A percentile compares a stretch with the other conserved stretches of the same genome.
Conservation (phyloP, 2,797 vertebrate species). For the Synanceia verrucosa region DNA sequence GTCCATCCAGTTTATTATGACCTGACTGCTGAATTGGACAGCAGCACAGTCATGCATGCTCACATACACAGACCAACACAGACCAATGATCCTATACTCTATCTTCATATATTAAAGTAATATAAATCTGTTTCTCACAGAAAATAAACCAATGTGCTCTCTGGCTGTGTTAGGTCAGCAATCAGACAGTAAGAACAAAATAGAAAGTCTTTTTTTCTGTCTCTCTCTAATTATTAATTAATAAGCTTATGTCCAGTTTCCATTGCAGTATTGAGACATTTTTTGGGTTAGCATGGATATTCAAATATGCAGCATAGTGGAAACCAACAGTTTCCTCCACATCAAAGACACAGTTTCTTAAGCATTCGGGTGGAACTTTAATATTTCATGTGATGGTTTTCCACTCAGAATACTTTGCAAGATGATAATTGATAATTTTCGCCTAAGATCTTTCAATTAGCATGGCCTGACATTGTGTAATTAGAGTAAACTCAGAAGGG, state of each 20-base stretch:
- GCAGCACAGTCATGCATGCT: slow-evolving; percentile 30
- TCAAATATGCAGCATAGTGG: slow-evolving; percentile 47
- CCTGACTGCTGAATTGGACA: slow-evolving; percentile 49
- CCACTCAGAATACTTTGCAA: slow-evolving; percentile 43
- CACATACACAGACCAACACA: slow-evolving; percentile 13
- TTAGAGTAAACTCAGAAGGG: slow-evolving; percentile 6
- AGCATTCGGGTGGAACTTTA: slow-evolving; percentile 50
- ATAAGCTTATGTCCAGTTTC: background rate
- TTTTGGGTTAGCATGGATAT: slow-evolving; percentile 33
- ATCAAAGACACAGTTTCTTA: slow-evolving; percentile 51
- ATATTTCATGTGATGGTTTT: slow-evolving; percentile 73
- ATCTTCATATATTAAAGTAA: background rate
- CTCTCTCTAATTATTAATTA: background rate
- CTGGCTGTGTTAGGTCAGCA: background rate
- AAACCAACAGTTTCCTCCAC: slow-evolving; percentile 44
- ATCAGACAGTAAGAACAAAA: background rate
- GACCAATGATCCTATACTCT: slow-evolving; percentile 4
- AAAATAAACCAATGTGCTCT: background rate
- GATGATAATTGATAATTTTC: slow-evolving; percentile 46
- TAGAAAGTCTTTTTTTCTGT: background rate
- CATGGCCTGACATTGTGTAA: slow-evolving; percentile 37
- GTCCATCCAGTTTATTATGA: slow-evolving; percentile 55
- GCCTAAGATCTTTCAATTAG: slow-evolving; percentile 26
- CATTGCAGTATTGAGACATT: slow-evolving; percentile 16
- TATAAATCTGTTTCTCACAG: background rate